Conservation (phyloP, 2,113 vertebrate species). For the Heptranchias perlo region DNA sequence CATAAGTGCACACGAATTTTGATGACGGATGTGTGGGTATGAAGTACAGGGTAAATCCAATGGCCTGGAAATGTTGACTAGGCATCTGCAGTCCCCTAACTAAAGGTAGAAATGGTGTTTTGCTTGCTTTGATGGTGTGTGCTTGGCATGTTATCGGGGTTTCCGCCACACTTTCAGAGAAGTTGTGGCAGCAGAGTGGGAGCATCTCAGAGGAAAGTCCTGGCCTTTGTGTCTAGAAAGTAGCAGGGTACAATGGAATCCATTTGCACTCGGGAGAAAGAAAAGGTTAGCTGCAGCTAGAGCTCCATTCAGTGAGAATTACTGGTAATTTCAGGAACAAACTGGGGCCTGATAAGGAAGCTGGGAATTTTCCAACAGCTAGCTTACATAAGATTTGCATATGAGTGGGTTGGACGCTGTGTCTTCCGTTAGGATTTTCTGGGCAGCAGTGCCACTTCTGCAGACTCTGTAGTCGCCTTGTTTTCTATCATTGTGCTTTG, state of each 20-base stretch:
- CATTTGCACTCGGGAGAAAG: neutral
- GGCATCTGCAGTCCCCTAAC: neutral
- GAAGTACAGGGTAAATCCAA: neutral
- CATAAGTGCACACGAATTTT: neutral
- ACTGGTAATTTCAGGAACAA: neutral
- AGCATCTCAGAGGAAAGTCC: neutral
- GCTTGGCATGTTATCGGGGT: neutral
- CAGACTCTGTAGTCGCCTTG: neutral
- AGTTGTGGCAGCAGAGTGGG: neutral
- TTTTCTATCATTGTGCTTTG: neutral
- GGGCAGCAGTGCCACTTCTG: neutral
- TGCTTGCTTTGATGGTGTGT: neutral
- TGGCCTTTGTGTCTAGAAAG: neutral
- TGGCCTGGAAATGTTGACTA: too few relatives aligned
- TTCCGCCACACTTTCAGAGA: neutral
- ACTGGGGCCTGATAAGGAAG: neutral
- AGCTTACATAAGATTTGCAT: conserved; percentile 19
- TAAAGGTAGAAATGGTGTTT: neutral
- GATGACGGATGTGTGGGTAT: neutral
- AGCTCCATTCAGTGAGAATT: neutral
- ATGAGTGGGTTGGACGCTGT: neutral
- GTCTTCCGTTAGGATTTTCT: conserved; percentile 12
- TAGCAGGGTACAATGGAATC: neutral
- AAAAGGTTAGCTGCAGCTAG: too few relatives aligned
- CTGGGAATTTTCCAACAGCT: neutral